phyloP scores from a whole-genome alignment of 2,797 vertebrate genomes.

The Oceanodroma leucorhoa region DNA sequence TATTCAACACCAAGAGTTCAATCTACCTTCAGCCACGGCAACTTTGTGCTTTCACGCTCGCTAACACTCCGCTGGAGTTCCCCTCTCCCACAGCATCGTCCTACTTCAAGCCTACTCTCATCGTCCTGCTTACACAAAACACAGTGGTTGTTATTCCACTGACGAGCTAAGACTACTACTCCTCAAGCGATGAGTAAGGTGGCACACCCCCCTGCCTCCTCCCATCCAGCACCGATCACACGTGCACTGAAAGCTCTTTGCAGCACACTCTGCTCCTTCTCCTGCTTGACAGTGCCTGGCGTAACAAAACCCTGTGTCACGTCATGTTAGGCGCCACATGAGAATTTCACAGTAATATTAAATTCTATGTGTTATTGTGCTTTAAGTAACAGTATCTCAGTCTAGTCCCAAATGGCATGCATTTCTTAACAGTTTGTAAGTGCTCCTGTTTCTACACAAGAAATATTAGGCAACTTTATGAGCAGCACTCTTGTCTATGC shows the following conservation, averaged over 20 bases:
- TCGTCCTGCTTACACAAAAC: not conserved
- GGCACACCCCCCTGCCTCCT: not conserved
- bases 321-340: not conserved
- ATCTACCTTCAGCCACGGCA: accelerated
- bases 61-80: not conserved
- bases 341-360: not conserved
- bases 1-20: not conserved
- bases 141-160: not conserved
- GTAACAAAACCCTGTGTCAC: not conserved
- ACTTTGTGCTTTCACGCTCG: not conserved
- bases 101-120: not conserved
- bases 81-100: not conserved
- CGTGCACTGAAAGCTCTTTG: not conserved
- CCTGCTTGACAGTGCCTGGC: not conserved
- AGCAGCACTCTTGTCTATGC: not conserved
- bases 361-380: not conserved
- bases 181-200: not conserved
- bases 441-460: not conserved
- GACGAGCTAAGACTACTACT: not conserved
- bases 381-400: not conserved
- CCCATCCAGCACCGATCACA: not conserved
- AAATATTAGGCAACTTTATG: not conserved
- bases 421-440: not conserved
- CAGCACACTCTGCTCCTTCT: not conserved
- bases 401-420: not conserved